Evolutionary conservation across 2,888 invertebrate genomes (phyloP).

Genomic region (Drosophila picticornis): DNA sequence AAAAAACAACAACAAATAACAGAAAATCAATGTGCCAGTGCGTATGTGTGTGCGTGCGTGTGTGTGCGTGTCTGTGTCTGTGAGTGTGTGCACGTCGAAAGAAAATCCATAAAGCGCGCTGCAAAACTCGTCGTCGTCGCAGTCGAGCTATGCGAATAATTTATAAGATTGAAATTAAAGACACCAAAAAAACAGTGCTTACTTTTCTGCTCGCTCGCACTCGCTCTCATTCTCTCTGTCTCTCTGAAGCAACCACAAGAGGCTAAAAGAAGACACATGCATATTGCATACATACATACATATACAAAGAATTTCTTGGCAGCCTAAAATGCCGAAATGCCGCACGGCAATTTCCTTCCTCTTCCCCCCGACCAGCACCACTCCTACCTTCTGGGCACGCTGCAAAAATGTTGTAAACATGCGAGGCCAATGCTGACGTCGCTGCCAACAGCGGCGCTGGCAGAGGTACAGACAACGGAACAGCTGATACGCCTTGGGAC

Average conservation of each 20-base stretch:
- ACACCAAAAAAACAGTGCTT: conserved; percentile 37
- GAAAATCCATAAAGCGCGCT: conserved; percentile 72
- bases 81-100: conserved; percentile 25
- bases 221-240: conserved; percentile 1
- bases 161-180: conserved; percentile 67
- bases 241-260: conserved; percentile 22
- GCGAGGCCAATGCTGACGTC: conserved; percentile 54
- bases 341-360: background rate
- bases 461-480: conserved; percentile 42
- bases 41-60: conserved; percentile 17
- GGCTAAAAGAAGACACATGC: conserved; percentile 24
- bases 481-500: conserved; percentile 60
- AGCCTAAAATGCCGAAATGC: conserved; percentile 43
- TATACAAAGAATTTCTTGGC: conserved; percentile 53
- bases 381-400: conserved; percentile 8
- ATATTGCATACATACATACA: background rate
- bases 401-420: conserved; percentile 72
- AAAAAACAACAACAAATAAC: conserved; percentile 39
- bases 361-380: background rate
- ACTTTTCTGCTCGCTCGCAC: conserved; percentile 4
- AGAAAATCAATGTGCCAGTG: conserved; percentile 71
- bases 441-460: conserved; percentile 27
- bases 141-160: conserved; percentile 63
- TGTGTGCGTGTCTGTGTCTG: background rate
- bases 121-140: conserved; percentile 56